A percentile compares a stretch with the other conserved stretches of the same genome.
These are phyloP conservation scores for Nemurella pictetii DNA, from an alignment of 2,888 invertebrate species.

Conservation along the genomic window DNA sequence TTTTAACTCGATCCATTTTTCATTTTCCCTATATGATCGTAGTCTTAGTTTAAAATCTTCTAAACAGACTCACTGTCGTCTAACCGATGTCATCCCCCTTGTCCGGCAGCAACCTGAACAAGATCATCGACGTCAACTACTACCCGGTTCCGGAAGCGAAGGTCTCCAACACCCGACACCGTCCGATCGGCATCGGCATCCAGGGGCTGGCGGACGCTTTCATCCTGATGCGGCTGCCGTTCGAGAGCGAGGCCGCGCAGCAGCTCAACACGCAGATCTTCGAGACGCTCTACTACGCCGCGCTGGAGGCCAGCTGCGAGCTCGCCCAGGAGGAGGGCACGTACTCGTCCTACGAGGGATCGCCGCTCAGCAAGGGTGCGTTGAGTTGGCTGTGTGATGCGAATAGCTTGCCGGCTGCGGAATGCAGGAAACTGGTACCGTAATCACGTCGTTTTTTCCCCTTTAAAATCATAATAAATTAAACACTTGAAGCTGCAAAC, in stretches of 20 bases:
- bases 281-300: constrained; percentile 97
- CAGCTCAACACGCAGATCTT: constrained; percentile 93
- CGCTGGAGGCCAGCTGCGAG: constrained; percentile 94
- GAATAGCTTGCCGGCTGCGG: too few relatives aligned
- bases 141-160: constrained; percentile 87
- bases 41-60: too few relatives aligned
- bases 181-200: constrained; percentile 91
- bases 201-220: constrained; percentile 98
- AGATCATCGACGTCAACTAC: constrained; percentile 94
- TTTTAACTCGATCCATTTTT: too few relatives aligned
- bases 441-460: not conserved
- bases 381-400: constrained; percentile 98
- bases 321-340: constrained; percentile 80
- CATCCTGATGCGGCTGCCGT: constrained; percentile 89
- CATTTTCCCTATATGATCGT: too few relatives aligned
- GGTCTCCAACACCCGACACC: constrained; percentile 81
- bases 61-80: too few relatives aligned
- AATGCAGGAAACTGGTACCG: too few relatives aligned
- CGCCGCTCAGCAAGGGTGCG: constrained; percentile 90
- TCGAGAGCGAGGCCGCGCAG: constrained; percentile 85
- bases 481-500: constrained; percentile 21
- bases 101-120: constrained; percentile 77
- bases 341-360: constrained; percentile 90
- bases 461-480: not conserved
- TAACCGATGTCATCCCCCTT: too few relatives aligned